Base-by-base conservation (phyloP, 2,113 vertebrate species). In the Gavialis gangeticus region DNA sequence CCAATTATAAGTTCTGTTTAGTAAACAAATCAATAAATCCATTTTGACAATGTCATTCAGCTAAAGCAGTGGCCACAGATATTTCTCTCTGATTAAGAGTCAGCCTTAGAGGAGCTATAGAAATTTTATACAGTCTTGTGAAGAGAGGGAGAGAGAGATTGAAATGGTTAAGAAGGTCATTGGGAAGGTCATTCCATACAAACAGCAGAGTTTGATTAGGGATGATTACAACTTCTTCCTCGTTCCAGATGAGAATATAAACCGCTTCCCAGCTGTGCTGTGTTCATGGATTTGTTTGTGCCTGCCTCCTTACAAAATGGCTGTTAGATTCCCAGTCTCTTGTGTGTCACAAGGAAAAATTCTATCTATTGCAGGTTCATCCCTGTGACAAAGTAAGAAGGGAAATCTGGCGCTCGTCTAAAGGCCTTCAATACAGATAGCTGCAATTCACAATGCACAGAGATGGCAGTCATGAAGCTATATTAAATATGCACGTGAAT, bases 11-110 rank as follows among this genome's bases (percentile, higher is more conserved):
- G 85, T 85, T 34, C 64, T 59, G 54, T 60, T 77, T 87, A 82
- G 57, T 92, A 95, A 96, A 96, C 79, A 96, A 92, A 96, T 95
- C 93, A 75, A 96, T 96, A 95, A 85, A 93, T 91, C 85, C 11
- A 85, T 96, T 91, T 77, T 79, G 77, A 92, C 64, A 89, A 30
- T 12, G 73, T 64, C 87, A 87, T 88, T 46, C 79, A 91, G 59
- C 85, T 69, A 77, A 85, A 93, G 13, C 37, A 63, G 4, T 54
- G 77, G 5, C 37, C 30, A 54, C 21, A 12, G 14, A 28, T 19
- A 59, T 90, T 87, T 81, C 5, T n/a, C 6, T 79, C n/a, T 62
- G 37, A 30, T 5, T 17, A 69, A 90, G 73, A 89, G 92, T 75
- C 19, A 87, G 28, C 30, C 84, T 87, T 22, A 89, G 59, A 95